Conservation (phyloP, 2,888 invertebrate species). For the Cacoxenus indagator region DNA sequence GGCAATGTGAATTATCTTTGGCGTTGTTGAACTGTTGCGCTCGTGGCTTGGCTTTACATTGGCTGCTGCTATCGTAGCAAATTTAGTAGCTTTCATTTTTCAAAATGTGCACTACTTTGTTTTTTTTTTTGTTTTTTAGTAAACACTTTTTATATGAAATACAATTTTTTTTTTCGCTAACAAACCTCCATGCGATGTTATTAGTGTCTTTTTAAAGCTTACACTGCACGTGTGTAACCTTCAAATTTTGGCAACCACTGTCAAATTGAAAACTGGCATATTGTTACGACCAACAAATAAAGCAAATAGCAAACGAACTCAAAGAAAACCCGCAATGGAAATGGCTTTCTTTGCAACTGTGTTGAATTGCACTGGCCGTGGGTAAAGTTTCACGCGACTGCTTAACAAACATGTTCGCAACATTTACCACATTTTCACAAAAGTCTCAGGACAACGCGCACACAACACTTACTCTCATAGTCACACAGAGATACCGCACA, state of each 20-base stretch:
- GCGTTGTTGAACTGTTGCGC: conserved; percentile 10
- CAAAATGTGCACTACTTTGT: no score
- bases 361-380: conserved; percentile 15
- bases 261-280: not conserved
- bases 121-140: not conserved
- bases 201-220: not conserved
- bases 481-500: conserved; percentile 10
- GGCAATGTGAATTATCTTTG: conserved; percentile 48
- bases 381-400: conserved; percentile 42
- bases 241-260: not conserved
- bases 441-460: conserved; percentile 2
- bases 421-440: conserved; percentile 29
- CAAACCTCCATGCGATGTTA: no score
- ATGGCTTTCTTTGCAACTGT: not conserved
- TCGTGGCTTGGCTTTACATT: not conserved
- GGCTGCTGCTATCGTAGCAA: not conserved
- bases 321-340: conserved; percentile 1
- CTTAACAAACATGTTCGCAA: conserved; percentile 45
- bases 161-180: not conserved
- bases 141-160: not conserved
- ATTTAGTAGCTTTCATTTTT: not conserved
- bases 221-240: not conserved
- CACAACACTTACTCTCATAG: not conserved
- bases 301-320: not conserved
- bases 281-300: not conserved